These are phyloP conservation scores for Trichonephila clavipes DNA, from an alignment of 1,140 invertebrate species.

Conservation along the genomic window DNA sequence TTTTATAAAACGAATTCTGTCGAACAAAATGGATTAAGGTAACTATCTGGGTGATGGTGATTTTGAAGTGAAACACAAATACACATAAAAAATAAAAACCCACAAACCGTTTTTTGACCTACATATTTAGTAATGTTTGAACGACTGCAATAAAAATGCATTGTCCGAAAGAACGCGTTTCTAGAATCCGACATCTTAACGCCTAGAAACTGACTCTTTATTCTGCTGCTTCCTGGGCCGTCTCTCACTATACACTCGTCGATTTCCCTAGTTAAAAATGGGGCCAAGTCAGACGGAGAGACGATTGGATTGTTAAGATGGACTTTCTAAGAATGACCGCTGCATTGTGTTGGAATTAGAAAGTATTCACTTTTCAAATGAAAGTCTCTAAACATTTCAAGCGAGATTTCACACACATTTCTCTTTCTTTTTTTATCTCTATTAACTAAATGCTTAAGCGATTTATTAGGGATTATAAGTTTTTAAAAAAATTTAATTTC, in stretches of 20 bases:
- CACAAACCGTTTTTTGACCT: slow-evolving; percentile 52
- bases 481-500: neutral
- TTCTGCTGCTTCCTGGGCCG: slow-evolving; percentile 12
- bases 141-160: slow-evolving; percentile 45
- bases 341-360: slow-evolving; percentile 36
- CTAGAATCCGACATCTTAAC: slow-evolving; percentile 63
- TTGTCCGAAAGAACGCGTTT: slow-evolving; percentile 67
- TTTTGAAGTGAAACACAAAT: neutral
- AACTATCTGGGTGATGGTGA: neutral
- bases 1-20: neutral
- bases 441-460: neutral
- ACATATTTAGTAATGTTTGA: slow-evolving; percentile 65
- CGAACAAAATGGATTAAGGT: slow-evolving; percentile 19
- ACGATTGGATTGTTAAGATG: slow-evolving; percentile 50
- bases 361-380: neutral
- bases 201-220: slow-evolving; percentile 50
- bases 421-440: neutral
- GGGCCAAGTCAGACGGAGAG: slow-evolving; percentile 41
- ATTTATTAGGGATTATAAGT: neutral
- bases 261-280: slow-evolving; percentile 50
- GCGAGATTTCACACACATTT: neutral
- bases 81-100: slow-evolving; percentile 17
- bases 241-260: neutral
- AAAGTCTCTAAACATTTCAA: neutral
- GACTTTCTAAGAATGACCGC: neutral